phyloP scores from a whole-genome alignment of 1,140 invertebrate genomes.

The Akabosia matsudoensis region DNA sequence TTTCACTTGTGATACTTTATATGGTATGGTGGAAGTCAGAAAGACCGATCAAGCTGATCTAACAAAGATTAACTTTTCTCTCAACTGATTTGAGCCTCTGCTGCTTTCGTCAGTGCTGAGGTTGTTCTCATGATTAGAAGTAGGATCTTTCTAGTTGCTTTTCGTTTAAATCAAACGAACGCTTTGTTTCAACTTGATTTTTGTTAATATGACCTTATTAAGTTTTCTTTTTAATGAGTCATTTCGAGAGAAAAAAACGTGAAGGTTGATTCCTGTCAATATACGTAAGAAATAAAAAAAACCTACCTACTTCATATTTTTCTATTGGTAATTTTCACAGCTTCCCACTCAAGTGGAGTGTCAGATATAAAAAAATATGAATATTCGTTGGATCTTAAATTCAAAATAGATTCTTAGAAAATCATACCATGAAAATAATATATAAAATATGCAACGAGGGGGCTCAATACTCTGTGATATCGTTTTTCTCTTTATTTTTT shows the following conservation, averaged over 20 bases:
- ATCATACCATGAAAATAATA: slow-evolving; percentile 1
- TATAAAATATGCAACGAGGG: background rate
- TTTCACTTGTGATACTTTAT: slow-evolving; percentile 5
- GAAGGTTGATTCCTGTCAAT: slow-evolving; percentile 8
- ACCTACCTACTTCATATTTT: too few species aligned
- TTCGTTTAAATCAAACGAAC: too few species aligned
- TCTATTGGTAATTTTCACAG: background rate
- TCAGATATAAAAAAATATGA: background rate
- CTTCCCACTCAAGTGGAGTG: too few species aligned
- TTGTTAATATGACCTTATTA: background rate
- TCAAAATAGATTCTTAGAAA: background rate
- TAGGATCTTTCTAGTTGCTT: too few species aligned
- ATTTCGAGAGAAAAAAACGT: background rate
- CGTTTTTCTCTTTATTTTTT: background rate
- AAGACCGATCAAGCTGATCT: background rate
- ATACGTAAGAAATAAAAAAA: too few species aligned
- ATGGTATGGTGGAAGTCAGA: background rate
- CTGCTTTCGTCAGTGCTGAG: background rate
- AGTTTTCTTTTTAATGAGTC: slow-evolving; percentile 12
- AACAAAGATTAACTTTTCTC: background rate
- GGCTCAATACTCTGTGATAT: background rate
- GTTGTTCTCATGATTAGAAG: background rate
- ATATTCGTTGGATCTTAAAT: too few species aligned
- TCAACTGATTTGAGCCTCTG: slow-evolving; percentile 2
- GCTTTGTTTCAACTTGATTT: too few species aligned